Evolutionary conservation across 2,888 invertebrate genomes (phyloP), one percentile per base, ranked within the genome.

Genomic region (Oscheius myriophilus): DNA sequence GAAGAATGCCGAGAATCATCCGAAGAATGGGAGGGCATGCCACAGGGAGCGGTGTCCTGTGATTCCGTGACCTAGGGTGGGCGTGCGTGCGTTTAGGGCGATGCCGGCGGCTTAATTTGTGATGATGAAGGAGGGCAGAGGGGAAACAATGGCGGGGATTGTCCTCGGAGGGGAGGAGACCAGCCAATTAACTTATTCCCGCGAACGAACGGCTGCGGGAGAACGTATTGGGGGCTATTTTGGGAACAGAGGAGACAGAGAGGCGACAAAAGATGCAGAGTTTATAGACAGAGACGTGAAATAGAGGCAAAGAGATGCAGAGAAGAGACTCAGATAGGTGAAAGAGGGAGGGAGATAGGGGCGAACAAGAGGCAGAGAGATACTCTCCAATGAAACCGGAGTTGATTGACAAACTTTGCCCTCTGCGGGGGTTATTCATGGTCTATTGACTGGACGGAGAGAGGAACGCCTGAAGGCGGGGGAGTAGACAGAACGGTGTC

Each of bases 81-180:
- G 33, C 4, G 33, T 46, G 46, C n/a, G n/a, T 21, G 46, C n/a
- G 21, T 46, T 11, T 11, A 4, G n/a, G 21, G 73, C 70, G 33
- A 70, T 73, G 71, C 70, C 73, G n/a, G 41, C 71, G 7, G 64
- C 71, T n/a, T 69, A 73, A 41, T 57, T 73, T 14, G 69, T 64
- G 23, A 69, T 69, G 52, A 70, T 51, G 0, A 71, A 73, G 23
- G 55, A 73, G 53, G 65, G 62, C 9, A 46, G 49, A n/a, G 49
- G 49, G 49, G n/a, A 18, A 21, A 46, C 49, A 21, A 46, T n/a
- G 49, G 49, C n/a, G n/a, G 49, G 49, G 21, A 46, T 46, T 46
- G n/a, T 46, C 18, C 18, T 18, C 18, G 21, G 49, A 46, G 49
- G 21, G 49, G 21, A 21, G 21, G 49, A 46, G 49, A 46, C 33